phyloP scores from a whole-genome alignment of 2,888 invertebrate species.

The Alloscopus bannaensis region DNA sequence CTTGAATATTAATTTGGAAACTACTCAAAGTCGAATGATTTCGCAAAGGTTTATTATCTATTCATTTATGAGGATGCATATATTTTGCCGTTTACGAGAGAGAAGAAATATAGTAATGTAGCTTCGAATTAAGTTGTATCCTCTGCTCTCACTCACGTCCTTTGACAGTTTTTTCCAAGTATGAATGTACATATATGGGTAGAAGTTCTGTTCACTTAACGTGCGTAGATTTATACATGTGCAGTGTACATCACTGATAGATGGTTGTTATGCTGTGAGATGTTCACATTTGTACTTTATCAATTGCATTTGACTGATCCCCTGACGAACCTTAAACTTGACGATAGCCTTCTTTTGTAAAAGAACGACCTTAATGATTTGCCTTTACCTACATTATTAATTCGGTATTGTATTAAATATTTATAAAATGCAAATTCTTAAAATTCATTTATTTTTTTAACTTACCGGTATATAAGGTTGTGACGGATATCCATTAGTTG shows the following conservation, averaged over 20 bases:
- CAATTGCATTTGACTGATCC: no score
- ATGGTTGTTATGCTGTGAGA: no score
- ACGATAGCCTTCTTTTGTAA: slow-evolving; percentile 49
- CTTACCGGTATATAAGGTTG: slow-evolving; percentile 65
- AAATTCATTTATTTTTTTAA: slow-evolving; percentile 2
- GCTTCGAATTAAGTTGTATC: slow-evolving; percentile 58
- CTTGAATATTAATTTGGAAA: no score
- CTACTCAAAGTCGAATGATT: no score
- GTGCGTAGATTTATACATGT: no score
- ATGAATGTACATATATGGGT: neutral
- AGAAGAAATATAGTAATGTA: no score
- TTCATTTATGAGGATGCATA: no score
- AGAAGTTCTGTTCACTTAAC: slow-evolving; percentile 1
- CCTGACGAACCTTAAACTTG: slow-evolving; percentile 61
- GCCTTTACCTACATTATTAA: slow-evolving; percentile 40
- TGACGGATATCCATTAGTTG: slow-evolving; percentile 59
- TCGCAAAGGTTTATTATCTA: no score
- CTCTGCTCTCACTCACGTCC: slow-evolving; percentile 12
- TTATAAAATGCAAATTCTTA: neutral
- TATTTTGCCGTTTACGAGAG: no score
- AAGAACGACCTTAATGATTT: slow-evolving; percentile 4
- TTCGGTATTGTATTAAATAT: slow-evolving; percentile 19
- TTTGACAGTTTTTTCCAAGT: slow-evolving; percentile 24
- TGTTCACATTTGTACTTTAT: no score
- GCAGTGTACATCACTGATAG: no score